These are phyloP conservation scores for Heliconius sara DNA, from an alignment of 2,888 invertebrate genomes.

Conservation along the genomic window DNA sequence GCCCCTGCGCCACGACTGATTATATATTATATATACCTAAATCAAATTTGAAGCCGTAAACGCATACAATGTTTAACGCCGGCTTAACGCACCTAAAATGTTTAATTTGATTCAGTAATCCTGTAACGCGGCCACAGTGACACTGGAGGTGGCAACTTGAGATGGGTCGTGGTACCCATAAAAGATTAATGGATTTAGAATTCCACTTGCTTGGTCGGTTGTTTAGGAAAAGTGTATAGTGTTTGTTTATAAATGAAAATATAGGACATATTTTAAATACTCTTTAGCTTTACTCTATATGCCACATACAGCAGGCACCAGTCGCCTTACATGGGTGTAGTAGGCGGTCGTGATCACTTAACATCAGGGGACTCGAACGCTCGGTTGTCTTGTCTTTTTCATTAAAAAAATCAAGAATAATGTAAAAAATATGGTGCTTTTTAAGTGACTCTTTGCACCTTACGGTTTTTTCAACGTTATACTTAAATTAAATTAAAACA, in stretches of 20 bases:
- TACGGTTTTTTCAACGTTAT: too few species aligned
- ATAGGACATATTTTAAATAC: background rate
- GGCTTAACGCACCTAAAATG: conserved; percentile 6
- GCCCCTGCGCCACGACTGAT: too few species aligned
- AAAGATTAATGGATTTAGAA: conserved; percentile 26
- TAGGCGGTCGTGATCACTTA: too few species aligned
- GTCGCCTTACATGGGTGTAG: too few species aligned
- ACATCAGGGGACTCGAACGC: too few species aligned
- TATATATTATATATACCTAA: background rate
- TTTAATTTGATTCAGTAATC: conserved; percentile 21
- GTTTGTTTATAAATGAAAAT: background rate
- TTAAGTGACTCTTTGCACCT: too few species aligned
- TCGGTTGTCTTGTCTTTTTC: too few species aligned
- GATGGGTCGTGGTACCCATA: conserved; percentile 24
- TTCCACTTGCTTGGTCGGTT: conserved; percentile 15
- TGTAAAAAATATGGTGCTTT: too few species aligned
- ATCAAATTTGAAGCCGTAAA: background rate
- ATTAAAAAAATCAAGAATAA: too few species aligned
- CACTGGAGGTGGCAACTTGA: conserved; percentile 29
- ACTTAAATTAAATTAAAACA: too few species aligned
- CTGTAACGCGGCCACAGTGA: conserved; percentile 14
- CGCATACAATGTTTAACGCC: conserved; percentile 5
- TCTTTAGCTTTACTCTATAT: background rate
- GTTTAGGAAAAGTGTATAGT: conserved; percentile 5
- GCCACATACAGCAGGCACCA: too few species aligned